phyloP scores from a whole-genome alignment of 2,113 vertebrate genomes.

The Toxostoma redivivum region DNA sequence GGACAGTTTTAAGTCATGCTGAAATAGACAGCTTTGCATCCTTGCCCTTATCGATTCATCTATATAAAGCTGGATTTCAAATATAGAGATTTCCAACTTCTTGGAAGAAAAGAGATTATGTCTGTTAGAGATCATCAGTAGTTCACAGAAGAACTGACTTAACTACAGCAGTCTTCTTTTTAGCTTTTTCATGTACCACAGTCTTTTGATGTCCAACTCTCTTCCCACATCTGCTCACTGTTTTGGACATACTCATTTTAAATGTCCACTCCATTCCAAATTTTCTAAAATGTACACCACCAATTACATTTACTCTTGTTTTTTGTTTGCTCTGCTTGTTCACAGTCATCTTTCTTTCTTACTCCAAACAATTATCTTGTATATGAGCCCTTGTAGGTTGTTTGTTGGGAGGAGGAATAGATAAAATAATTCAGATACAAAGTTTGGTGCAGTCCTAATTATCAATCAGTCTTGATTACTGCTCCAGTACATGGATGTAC shows the following conservation, averaged over 20 bases:
- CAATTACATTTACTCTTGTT: neutral
- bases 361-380: neutral
- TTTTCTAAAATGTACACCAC: neutral
- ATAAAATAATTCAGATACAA: neutral
- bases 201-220: neutral
- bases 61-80: neutral
- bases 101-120: neutral
- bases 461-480: neutral
- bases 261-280: neutral
- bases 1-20: neutral
- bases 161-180: neutral
- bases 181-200: neutral
- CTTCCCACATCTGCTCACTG: neutral
- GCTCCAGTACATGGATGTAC: neutral
- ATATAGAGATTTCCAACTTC: neutral
- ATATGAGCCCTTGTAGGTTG: neutral
- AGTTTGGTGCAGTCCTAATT: neutral
- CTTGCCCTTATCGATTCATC: neutral
- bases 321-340: neutral
- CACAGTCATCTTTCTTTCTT: neutral
- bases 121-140: neutral
- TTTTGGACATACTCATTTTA: neutral
- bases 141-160: neutral
- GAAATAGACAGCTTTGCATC: neutral
- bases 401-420: neutral